phyloP scores from a whole-genome alignment of 2,113 vertebrate species.

The Pseudonaja textilis region DNA sequence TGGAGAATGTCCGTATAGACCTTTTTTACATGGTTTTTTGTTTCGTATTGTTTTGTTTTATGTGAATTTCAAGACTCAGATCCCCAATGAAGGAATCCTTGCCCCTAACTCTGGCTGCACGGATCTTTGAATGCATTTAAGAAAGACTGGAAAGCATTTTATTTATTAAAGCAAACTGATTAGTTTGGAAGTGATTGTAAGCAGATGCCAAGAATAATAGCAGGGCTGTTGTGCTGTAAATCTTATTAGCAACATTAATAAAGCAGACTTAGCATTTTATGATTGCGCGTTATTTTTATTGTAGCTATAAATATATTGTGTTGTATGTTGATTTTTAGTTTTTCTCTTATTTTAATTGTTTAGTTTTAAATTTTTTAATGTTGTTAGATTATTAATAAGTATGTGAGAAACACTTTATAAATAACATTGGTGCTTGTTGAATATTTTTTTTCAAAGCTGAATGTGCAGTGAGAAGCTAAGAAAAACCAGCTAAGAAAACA shows the following conservation, averaged over 20 bases:
- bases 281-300: not conserved
- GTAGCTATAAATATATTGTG: not conserved
- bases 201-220: not conserved
- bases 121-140: not conserved
- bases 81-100: not conserved
- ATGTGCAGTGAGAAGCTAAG: not conserved
- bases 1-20: no score
- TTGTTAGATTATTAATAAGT: not conserved
- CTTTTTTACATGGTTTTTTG: not conserved
- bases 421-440: not conserved
- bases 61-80: not conserved
- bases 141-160: not conserved
- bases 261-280: not conserved
- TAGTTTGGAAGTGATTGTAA: not conserved
- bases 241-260: not conserved
- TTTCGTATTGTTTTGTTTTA: not conserved
- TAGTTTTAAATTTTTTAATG: not conserved
- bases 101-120: not conserved
- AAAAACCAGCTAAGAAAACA: not conserved
- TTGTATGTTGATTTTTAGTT: not conserved
- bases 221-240: not conserved
- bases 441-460: not conserved
- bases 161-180: not conserved
- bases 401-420: not conserved
- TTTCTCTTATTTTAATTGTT: not conserved